These are phyloP conservation scores for Muscina levida DNA, from an alignment of 2,888 invertebrate genomes.

Conservation along the genomic window DNA sequence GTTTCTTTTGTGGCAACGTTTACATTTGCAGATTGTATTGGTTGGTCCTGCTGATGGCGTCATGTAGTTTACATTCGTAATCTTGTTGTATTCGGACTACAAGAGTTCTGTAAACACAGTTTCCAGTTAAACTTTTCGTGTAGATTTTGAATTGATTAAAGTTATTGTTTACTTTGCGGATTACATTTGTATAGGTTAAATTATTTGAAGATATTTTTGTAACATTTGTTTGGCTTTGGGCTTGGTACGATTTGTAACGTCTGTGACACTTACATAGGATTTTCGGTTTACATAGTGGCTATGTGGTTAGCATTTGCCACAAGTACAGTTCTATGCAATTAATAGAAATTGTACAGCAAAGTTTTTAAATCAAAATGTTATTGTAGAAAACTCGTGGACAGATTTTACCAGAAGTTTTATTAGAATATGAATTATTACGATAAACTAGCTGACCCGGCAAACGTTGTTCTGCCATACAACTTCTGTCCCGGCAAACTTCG, in stretches of 20 bases:
- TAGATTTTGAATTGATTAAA: conserved; percentile 66
- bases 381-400: too few relatives aligned
- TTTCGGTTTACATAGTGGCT: neutral
- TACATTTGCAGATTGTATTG: conserved; percentile 8
- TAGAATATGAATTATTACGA: too few relatives aligned
- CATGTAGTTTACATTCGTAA: conserved; percentile 41
- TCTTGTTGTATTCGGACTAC: conserved; percentile 53
- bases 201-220: conserved; percentile 55
- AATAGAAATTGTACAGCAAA: neutral
- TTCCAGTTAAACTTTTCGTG: conserved; percentile 59
- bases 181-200: conserved; percentile 56
- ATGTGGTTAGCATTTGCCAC: neutral
- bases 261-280: neutral
- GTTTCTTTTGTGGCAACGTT: conserved; percentile 14
- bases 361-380: too few relatives aligned
- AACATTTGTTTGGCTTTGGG: neutral
- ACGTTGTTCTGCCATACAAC: too few relatives aligned
- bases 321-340: neutral
- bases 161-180: conserved; percentile 51
- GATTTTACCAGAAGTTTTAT: too few relatives aligned
- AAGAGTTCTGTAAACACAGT: conserved; percentile 60
- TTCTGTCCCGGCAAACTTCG: too few relatives aligned
- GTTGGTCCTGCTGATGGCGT: neutral
- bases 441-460: too few relatives aligned
- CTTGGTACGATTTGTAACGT: conserved; percentile 49